Base-by-base conservation (phyloP, 2,797 vertebrate species). In the Sebastes iracundus region DNA sequence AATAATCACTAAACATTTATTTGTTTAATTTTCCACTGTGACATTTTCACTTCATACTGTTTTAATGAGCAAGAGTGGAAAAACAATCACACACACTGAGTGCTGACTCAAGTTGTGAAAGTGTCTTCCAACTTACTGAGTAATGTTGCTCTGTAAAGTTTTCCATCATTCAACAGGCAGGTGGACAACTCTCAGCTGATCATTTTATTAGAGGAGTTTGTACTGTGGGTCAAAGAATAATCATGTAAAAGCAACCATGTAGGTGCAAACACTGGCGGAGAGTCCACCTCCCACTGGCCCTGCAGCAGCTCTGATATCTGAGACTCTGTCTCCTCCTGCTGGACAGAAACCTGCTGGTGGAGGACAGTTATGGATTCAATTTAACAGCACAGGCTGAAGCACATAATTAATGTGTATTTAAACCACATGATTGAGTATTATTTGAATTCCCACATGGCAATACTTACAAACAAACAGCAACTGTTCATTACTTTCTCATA, bases 271-370 rank as follows among this genome's bases (percentile, higher is more conserved):
- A 16, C 7, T 70, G 59, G 20, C 59, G 16, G 9, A 72, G 42
- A 49, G 66, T 71, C 46, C 60, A 79, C 5, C 46, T 78, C 28
- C 61, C 46, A 66, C 52, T 59, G 61, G 27, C 22, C 59, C 35
- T 56, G 55, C 30, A 72, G 66, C 30, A 59, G 79, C 56, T 78
- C 46, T 16, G 28, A 10, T 6, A n/a, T 59, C 30, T 30, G 66
- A 89, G 87, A 85, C 91, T 93, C 66, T 95, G 93, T 91, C 93
- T 92, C 94, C 94, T 87, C 93, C 94, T 95, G 92, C 91, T 92
- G 93, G 92, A 85, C 32, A 22, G 22, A 84, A 13, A 55, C 25
- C 1, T 61, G 46, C 28, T 78, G 10, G 10, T 23, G 20, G 38
- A 14, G 2, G 25, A 2, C 64, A 6, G 22, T n/a, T 14, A n/a